phyloP scores from a whole-genome alignment of 2,888 invertebrate species.

The Lasioglossum villosulum region DNA sequence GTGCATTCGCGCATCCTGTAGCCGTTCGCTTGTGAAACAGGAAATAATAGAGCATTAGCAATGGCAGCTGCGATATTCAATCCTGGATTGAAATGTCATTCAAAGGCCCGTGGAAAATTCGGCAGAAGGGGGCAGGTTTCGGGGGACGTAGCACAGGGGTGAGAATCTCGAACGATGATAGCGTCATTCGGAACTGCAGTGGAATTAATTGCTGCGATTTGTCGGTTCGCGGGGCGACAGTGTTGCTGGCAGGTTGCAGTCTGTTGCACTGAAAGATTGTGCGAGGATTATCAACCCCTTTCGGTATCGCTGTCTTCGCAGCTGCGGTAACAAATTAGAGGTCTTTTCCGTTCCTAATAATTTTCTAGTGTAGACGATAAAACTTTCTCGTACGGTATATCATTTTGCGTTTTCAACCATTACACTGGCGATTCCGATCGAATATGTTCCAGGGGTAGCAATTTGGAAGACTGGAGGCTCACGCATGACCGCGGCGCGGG shows the following conservation, averaged over 20 bases:
- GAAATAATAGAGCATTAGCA: slow-evolving; percentile 80
- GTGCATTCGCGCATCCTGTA: slow-evolving; percentile 42
- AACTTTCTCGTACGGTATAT: neutral
- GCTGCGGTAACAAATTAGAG: neutral
- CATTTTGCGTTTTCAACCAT: neutral
- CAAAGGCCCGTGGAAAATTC: slow-evolving; percentile 67
- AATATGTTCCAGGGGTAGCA: neutral
- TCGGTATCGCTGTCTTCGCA: neutral
- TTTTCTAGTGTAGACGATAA: neutral
- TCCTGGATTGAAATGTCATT: slow-evolving; percentile 81
- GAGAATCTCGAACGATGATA: slow-evolving; percentile 44
- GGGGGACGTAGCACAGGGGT: slow-evolving; percentile 35
- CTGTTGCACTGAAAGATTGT: neutral
- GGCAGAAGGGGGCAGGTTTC: neutral
- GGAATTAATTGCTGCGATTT: slow-evolving; percentile 79
- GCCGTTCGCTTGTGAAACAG: slow-evolving; percentile 70
- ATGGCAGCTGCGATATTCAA: slow-evolving; percentile 79
- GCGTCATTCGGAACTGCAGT: slow-evolving; percentile 66
- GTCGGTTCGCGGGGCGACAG: slow-evolving; percentile 63
- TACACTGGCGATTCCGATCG: neutral
- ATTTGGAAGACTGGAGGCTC: neutral
- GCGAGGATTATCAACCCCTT: neutral
- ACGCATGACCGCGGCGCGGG: neutral
- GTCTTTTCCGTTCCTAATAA: neutral
- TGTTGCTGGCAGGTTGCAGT: neutral